Base-by-base conservation (phyloP, 2,797 vertebrate genomes). In the Oreortyx pictus region DNA sequence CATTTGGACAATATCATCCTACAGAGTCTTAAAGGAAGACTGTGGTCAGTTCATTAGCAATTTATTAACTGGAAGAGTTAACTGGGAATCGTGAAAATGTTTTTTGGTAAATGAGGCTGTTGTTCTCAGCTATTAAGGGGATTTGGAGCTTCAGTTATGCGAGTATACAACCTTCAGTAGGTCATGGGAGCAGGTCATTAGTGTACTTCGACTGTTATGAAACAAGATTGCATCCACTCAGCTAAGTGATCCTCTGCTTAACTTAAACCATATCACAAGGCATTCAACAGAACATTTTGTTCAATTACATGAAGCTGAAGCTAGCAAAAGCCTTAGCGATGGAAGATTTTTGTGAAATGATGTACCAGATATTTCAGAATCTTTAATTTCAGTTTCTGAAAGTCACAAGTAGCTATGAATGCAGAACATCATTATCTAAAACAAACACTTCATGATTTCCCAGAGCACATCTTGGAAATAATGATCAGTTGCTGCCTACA, bases 401-500 rank as follows among this genome's bases (percentile, higher is more conserved):
- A 94, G 86, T 95, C 82, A 64, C 64, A 92, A 93, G 80, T 89
- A 93, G 44, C 75, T 91, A 22, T 47, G 56, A 92, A 92, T 89
- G 77, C 79, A 90, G 73, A 80, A 88, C 87, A 95, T 94, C 89
- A 93, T 95, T 93, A 95, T 92, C 84, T 95, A 93, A 96, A 97
- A 92, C 82, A 95, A 96, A 94, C 76, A 92, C 76, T 92, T 85
- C 87, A 90, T 89, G 83, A 95, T 94, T 96, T 96, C 90, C 90
- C 79, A 68, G 77, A 88, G 79, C 88, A 76, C 94, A 91, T 95
- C 79, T 86, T 93, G 80, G 85, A 95, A 96, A 94, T 93, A 95
- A 96, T 92, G 74, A 95, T 92, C 91, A 91, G 82, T 95, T 95
- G 79, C 90, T 86, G 49, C 93, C 88, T 82, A 77, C 79, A 79